Base-by-base conservation (phyloP, 2,113 vertebrate species). In the Stomatorhinus ivindoensis region DNA sequence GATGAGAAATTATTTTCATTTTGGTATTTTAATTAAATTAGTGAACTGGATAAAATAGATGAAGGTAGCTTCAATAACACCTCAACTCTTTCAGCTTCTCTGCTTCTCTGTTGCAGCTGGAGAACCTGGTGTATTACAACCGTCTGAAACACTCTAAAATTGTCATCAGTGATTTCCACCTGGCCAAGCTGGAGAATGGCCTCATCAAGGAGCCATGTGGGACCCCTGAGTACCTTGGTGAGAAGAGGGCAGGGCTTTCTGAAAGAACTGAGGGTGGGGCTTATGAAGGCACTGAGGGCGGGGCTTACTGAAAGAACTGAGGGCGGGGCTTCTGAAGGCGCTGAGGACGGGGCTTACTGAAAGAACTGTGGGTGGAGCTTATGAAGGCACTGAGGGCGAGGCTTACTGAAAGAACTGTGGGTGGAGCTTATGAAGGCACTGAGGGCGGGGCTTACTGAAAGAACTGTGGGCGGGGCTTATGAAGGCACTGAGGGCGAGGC, bases 71-170 rank as follows among this genome's bases (percentile, higher is more conserved):
- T 76, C 69, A 76, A 19, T 39, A 76, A 76, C 65, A 73, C 27
- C 65, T 35, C n/a, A 10, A 35, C 35, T 80, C 15, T 6, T 42
- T 80, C 39, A 19, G 24, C 13, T 27, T 35, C 15, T n/a, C 9
- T 87, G 35, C 27, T 58, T 17, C 87, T 87, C 90, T 21, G n/a
- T 84, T 76, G 89, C 92, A 99, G 98, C 92, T 99, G 95, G 98
- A 99, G 94, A 99, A 99, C 93, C 93, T 99, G 93, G 97, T 99
- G 88, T 99, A 99, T 93, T 99, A 97, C 92, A 99, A 99, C 91
- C 97, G 98, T 44, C 95, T 99, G 94, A 99, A 99, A 96, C 97
- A 99, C 93, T 99, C 98, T 3, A 99, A 99, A 96, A 99, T 99
- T 0, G 98, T 99, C 92, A 99, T 99, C 95, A 99, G 98, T 0